Evolutionary conservation across 1,140 invertebrate genomes (phyloP).

Genomic region (Anagrus nilaparvatae): DNA sequence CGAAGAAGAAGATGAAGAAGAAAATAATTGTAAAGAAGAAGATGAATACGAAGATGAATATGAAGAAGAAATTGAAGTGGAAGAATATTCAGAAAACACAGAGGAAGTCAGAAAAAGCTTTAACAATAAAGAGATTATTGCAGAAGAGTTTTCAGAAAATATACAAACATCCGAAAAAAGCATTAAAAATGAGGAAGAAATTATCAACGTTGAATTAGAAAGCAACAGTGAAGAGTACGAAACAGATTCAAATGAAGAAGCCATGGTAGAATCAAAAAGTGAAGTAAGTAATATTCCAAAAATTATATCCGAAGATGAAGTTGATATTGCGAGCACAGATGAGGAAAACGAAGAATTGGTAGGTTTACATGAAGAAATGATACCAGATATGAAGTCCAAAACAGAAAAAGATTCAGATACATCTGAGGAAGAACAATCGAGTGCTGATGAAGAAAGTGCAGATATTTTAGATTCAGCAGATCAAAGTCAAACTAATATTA

Average conservation of each 20-base stretch:
- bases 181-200: conserved; percentile 23
- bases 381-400: too few relatives aligned
- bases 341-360: too few relatives aligned
- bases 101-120: not conserved
- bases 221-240: conserved; percentile 28
- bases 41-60: conserved; percentile 14
- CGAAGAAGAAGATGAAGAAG: conserved; percentile 1
- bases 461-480: too few relatives aligned
- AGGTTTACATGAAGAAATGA: too few relatives aligned
- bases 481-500: too few relatives aligned
- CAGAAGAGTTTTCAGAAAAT: conserved; percentile 20
- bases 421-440: too few relatives aligned
- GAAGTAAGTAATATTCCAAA: conserved; percentile 5
- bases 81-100: conserved; percentile 3
- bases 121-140: not conserved
- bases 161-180: conserved; percentile 17
- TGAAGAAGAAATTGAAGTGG: conserved; percentile 10
- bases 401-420: too few relatives aligned
- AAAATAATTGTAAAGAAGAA: not conserved
- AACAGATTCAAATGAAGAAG: conserved; percentile 41
- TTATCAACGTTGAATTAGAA: conserved; percentile 19
- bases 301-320: too few relatives aligned
- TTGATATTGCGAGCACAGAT: too few relatives aligned
- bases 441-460: too few relatives aligned
- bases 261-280: conserved; percentile 12